Percentiles rank a stretch among this genome's conserved stretches.
phyloP scores from a whole-genome alignment of 2,888 invertebrate species.

The Pecten maximus region DNA sequence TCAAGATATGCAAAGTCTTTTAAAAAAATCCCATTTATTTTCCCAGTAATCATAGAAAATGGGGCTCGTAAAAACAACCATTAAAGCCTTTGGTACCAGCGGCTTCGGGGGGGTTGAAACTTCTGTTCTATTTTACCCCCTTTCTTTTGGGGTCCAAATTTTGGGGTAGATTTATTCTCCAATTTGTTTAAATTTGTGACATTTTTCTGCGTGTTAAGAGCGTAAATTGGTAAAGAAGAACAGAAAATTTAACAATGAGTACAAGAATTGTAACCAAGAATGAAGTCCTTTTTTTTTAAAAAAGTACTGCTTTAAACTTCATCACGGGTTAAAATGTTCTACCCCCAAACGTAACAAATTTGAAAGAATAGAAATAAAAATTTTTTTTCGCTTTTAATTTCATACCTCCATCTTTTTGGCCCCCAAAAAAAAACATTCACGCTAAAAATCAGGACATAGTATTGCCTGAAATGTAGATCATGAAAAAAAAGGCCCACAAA shows the following conservation, averaged over 20 bases:
- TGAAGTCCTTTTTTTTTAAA: background rate
- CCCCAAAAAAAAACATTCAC: no score
- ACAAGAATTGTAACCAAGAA: background rate
- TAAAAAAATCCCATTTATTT: no score
- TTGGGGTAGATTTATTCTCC: slow-evolving; percentile 73
- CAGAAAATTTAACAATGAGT: background rate
- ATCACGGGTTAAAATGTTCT: background rate
- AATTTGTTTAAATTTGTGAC: slow-evolving; percentile 59
- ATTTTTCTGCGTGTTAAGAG: slow-evolving; percentile 77
- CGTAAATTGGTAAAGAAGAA: slow-evolving; percentile 56
- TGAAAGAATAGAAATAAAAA: no score
- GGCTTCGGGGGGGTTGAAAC: slow-evolving; percentile 55
- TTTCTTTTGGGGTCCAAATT: slow-evolving; percentile 86
- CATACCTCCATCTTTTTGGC: no score
- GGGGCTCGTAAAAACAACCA: slow-evolving; percentile 54
- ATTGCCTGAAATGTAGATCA: no score
- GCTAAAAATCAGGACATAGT: no score
- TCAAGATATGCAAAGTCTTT: no score
- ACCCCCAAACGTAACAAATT: no score
- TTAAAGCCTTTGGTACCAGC: slow-evolving; percentile 86
- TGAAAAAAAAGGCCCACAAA: no score
- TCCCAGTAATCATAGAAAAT: background rate
- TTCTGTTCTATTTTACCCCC: slow-evolving; percentile 85
- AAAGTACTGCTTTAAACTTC: background rate
- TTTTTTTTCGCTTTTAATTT: no score